Conservation (phyloP, 1,140 invertebrate genomes). For the Orchestia grillus region DNA sequence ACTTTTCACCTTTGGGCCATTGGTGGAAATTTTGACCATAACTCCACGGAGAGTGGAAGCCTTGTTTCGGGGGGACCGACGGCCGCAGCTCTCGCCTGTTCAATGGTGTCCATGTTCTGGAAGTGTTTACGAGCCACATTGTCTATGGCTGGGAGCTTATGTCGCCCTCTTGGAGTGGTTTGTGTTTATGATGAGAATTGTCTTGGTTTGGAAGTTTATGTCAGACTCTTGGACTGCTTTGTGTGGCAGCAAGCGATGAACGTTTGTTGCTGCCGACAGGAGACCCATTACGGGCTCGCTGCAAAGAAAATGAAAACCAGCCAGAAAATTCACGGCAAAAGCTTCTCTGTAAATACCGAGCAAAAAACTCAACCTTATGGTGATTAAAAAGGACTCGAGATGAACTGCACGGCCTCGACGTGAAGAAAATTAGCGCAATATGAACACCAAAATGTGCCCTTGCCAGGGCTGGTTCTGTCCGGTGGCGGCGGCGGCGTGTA, state of each 20-base stretch:
- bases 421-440: conserved; percentile 29
- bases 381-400: conserved; percentile 55
- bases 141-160: conserved; percentile 55
- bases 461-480: background rate
- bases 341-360: conserved; percentile 39
- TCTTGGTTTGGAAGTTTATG: conserved; percentile 56
- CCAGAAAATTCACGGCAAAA: conserved; percentile 56
- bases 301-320: conserved; percentile 52
- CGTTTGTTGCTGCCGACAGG: conserved; percentile 52
- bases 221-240: conserved; percentile 45
- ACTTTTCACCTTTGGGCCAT: conserved; percentile 34
- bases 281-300: conserved; percentile 50
- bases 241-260: conserved; percentile 45
- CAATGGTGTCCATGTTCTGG: conserved; percentile 54
- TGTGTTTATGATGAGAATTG: conserved; percentile 56
- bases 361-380: conserved; percentile 53
- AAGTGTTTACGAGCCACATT: conserved; percentile 52
- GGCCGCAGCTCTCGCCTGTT: conserved; percentile 2
- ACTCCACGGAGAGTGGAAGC: conserved; percentile 8
- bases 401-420: conserved; percentile 25
- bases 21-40: background rate
- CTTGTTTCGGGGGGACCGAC: background rate
- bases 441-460: conserved; percentile 13
- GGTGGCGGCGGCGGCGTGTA: background rate
- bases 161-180: conserved; percentile 56